Conservation (phyloP, 2,113 vertebrate species). For the Pholis gunnellus region DNA sequence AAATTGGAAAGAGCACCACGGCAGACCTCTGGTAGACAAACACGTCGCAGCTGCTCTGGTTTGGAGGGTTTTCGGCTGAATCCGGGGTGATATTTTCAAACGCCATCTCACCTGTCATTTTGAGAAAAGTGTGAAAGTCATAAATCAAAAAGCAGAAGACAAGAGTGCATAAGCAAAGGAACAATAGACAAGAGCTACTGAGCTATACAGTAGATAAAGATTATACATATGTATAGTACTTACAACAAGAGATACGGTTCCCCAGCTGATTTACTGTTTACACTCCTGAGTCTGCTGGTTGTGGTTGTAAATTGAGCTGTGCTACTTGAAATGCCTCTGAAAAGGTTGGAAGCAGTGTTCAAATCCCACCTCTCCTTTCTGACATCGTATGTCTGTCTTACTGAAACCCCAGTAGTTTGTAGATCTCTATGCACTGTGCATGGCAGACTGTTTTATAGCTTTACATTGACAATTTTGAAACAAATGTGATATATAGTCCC, state of each 20-base stretch:
- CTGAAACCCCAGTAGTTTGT: not conserved
- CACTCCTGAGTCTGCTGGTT: constrained; percentile 19
- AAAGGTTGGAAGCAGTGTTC: constrained; percentile 15
- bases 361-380: constrained; percentile 64
- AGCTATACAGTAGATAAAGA: not conserved
- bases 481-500: not conserved
- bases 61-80: constrained; percentile 37
- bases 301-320: constrained; percentile 10
- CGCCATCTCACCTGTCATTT: constrained; percentile 53
- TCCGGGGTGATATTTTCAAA: constrained; percentile 54
- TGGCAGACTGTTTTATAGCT: not conserved
- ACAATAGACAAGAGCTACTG: not conserved
- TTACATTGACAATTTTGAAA: not conserved
- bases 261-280: not conserved
- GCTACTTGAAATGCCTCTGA: constrained; percentile 1
- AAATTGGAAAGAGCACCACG: constrained; percentile 83
- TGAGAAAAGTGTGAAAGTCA: not conserved
- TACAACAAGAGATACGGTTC: constrained; percentile 23
- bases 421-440: not conserved
- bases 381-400: constrained; percentile 37
- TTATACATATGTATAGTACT: constrained; percentile 18
- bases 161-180: not conserved
- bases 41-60: constrained; percentile 82
- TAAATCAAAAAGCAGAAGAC: not conserved
- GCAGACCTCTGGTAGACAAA: constrained; percentile 76